A percentile compares a stretch with the other conserved stretches of the same genome.
These are phyloP conservation scores for Plecotus auritus DNA, from an alignment of 2,113 vertebrate genomes.

Conservation along the genomic window DNA sequence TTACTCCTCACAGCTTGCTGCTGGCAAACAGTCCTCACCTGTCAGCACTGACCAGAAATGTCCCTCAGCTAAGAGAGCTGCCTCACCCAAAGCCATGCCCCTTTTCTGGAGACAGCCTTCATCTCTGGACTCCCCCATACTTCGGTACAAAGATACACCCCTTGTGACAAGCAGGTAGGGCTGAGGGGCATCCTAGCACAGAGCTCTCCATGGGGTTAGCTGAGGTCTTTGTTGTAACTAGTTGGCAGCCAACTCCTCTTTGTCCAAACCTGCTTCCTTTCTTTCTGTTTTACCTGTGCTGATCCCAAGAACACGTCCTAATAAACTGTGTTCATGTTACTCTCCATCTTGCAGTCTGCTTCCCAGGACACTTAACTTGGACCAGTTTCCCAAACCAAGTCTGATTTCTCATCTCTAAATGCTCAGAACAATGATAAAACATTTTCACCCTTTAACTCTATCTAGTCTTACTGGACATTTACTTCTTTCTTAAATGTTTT, in stretches of 20 bases:
- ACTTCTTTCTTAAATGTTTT: neutral
- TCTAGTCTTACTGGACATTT: neutral
- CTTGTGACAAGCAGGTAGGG: neutral
- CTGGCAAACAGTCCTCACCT: neutral
- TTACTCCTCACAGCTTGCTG: neutral
- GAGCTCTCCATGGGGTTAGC: neutral
- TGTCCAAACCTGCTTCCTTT: neutral
- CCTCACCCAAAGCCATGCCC: neutral
- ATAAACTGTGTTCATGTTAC: neutral
- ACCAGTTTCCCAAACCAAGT: neutral
- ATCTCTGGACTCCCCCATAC: neutral
- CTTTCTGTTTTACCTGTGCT: neutral
- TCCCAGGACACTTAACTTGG: neutral
- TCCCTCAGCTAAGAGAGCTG: neutral
- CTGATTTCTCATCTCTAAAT: neutral
- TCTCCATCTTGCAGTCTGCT: neutral
- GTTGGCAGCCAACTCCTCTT: neutral
- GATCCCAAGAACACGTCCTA: neutral
- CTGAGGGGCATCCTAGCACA: neutral
- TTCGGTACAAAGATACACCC: neutral
- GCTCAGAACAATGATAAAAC: neutral
- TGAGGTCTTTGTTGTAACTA: neutral
- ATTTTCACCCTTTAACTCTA: neutral
- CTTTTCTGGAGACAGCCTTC: neutral
- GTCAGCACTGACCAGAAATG: neutral